phyloP scores from a whole-genome alignment of 2,113 vertebrate genomes.

The Ctenodactylus gundi region DNA sequence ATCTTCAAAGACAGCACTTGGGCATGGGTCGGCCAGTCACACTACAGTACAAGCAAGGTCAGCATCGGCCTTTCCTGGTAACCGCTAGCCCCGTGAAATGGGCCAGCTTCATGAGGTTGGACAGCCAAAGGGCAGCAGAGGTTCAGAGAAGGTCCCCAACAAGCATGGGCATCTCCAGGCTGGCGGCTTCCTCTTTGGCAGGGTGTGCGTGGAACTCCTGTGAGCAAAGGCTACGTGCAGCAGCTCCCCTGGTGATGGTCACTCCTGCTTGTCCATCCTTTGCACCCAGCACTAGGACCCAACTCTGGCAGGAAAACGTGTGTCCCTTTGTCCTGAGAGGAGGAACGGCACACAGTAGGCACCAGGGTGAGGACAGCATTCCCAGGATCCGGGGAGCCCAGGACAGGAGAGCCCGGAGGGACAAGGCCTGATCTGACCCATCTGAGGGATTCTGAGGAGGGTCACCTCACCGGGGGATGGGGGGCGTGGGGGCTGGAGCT shows the following conservation, averaged over 20 bases:
- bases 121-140: background rate
- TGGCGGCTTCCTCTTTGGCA: background rate
- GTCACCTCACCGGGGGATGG: too few relatives aligned
- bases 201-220: background rate
- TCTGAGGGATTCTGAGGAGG: background rate
- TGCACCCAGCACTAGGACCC: too few relatives aligned
- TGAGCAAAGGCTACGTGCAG: too few relatives aligned
- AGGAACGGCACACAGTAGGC: accelerated
- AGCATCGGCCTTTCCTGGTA: background rate
- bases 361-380: background rate
- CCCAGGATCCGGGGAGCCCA: background rate
- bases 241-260: background rate
- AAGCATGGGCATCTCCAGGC: accelerated
- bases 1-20: background rate
- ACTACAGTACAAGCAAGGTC: background rate
- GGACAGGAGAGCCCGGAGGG: too few relatives aligned
- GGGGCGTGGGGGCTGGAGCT: too few relatives aligned
- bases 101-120: background rate
- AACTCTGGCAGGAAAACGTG: too few relatives aligned
- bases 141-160: background rate
- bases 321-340: background rate
- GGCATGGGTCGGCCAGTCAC: background rate
- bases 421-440: too few relatives aligned
- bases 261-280: too few relatives aligned
- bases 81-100: accelerated